Percentiles rank a stretch among this genome's conserved stretches.
Evolutionary conservation across 2,888 invertebrate species (phyloP).

Genomic region (Pristionchus mayeri): DNA sequence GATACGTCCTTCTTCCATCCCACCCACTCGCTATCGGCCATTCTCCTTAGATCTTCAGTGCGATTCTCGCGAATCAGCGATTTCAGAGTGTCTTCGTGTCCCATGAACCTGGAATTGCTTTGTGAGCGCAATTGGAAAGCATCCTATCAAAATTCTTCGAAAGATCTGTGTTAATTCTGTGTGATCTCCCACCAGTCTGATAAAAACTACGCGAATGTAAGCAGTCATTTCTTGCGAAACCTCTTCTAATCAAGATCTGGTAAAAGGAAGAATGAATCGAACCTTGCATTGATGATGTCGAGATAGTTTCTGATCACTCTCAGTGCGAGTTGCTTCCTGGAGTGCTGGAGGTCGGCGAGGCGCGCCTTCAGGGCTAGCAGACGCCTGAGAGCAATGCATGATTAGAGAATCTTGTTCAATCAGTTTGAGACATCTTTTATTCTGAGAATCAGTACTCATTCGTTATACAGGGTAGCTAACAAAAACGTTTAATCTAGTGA

Average conservation of each 20-base stretch:
- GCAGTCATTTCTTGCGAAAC: too few relatives aligned
- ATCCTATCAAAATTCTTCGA: too few relatives aligned
- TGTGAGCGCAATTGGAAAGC: too few relatives aligned
- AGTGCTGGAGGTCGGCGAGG: slow-evolving; percentile 31
- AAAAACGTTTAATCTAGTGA: too few relatives aligned
- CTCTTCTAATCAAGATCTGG: neutral
- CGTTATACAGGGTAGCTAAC: too few relatives aligned
- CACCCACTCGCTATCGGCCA: slow-evolving; percentile 56
- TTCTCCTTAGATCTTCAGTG: slow-evolving; percentile 55
- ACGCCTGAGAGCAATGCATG: slow-evolving; percentile 13
- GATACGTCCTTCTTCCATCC: slow-evolving; percentile 63
- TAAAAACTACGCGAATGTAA: too few relatives aligned
- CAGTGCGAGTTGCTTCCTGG: slow-evolving; percentile 51
- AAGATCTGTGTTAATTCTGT: too few relatives aligned
- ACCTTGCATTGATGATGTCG: slow-evolving; percentile 59
- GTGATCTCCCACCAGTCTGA: too few relatives aligned
- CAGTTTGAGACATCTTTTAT: too few relatives aligned
- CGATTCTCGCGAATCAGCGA: slow-evolving; percentile 58
- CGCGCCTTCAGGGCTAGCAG: slow-evolving; percentile 35
- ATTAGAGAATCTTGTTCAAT: too few relatives aligned
- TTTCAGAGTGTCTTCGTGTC: slow-evolving; percentile 59
- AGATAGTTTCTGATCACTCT: slow-evolving; percentile 56
- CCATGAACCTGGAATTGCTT: slow-evolving; percentile 52
- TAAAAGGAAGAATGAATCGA: neutral
- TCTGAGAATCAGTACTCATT: too few relatives aligned